Percentiles rank a stretch among this genome's conserved stretches.
Conservation (phyloP, 2,888 invertebrate genomes). For the Globia sparganii region DNA sequence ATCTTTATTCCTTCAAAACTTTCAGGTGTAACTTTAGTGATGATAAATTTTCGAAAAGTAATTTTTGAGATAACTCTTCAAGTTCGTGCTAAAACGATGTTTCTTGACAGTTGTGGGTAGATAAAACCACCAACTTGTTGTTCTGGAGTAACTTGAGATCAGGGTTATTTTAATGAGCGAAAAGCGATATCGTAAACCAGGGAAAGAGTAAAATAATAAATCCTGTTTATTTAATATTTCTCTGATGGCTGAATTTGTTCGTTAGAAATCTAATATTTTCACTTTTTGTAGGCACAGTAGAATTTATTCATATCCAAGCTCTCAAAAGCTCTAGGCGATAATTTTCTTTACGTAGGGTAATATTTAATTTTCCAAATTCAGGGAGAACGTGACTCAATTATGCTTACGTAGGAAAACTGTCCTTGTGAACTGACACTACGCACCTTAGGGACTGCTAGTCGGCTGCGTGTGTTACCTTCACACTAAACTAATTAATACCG, state of each 20-base stretch:
- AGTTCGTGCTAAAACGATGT: conserved; percentile 49
- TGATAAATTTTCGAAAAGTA: conserved; percentile 49
- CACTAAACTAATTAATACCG: conserved; percentile 49
- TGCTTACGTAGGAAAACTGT: conserved; percentile 34
- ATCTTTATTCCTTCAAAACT: conserved; percentile 61
- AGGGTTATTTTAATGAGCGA: conserved; percentile 31
- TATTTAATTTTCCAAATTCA: conserved; percentile 17
- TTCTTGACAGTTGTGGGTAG: conserved; percentile 34
- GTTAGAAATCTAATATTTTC: background rate
- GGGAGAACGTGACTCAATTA: conserved; percentile 44
- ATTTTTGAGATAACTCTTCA: conserved; percentile 40
- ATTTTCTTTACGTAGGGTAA: background rate
- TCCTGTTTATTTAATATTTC: background rate
- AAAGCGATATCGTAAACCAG: conserved; percentile 7
- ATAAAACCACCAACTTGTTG: conserved; percentile 39
- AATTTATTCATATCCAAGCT: background rate
- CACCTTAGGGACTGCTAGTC: conserved; percentile 48
- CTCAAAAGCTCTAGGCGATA: background rate
- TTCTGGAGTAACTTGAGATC: too few relatives aligned
- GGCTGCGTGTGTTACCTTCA: conserved; percentile 41
- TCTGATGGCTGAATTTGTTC: background rate
- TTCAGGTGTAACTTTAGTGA: conserved; percentile 54
- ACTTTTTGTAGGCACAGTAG: background rate
- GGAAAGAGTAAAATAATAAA: background rate
- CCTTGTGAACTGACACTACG: conserved; percentile 49